phyloP scores from a whole-genome alignment of 37 sponge, comb jelly and placozoan genomes.

The Haliclona indistincta region DNA sequence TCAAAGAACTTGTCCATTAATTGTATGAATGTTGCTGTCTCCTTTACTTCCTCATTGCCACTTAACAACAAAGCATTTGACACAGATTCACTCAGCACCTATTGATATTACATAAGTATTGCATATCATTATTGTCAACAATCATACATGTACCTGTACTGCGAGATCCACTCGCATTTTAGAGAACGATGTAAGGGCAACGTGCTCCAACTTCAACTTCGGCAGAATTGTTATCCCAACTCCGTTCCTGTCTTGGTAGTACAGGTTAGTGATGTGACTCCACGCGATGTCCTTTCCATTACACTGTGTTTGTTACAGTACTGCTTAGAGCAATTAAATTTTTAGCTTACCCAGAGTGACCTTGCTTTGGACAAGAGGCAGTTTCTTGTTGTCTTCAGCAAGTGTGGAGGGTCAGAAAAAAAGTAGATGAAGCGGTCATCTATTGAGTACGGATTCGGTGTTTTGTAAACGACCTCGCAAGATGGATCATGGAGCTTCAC shows the following conservation, averaged over 20 bases:
- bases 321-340: neutral
- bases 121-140: neutral
- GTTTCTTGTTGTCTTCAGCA: constrained; percentile 53
- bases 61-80: constrained; percentile 20
- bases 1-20: constrained; percentile 44
- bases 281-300: constrained; percentile 21
- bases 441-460: constrained; percentile 22
- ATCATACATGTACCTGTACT: neutral
- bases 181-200: constrained; percentile 40
- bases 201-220: constrained; percentile 54
- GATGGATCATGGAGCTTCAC: constrained; percentile 16
- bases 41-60: constrained; percentile 14
- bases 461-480: constrained; percentile 16
- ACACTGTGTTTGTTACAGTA: constrained; percentile 22
- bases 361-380: constrained; percentile 14
- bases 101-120: neutral
- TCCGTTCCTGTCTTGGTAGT: constrained; percentile 9
- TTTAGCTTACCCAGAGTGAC: constrained; percentile 21
- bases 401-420: constrained; percentile 49
- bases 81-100: constrained; percentile 49
- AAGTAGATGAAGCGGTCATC: constrained; percentile 44
- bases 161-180: constrained; percentile 41
- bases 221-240: constrained; percentile 23
- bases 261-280: constrained; percentile 26
- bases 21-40: constrained; percentile 22